These are phyloP conservation scores for Apoderus coryli DNA, from an alignment of 2,888 invertebrate genomes.

Conservation along the genomic window DNA sequence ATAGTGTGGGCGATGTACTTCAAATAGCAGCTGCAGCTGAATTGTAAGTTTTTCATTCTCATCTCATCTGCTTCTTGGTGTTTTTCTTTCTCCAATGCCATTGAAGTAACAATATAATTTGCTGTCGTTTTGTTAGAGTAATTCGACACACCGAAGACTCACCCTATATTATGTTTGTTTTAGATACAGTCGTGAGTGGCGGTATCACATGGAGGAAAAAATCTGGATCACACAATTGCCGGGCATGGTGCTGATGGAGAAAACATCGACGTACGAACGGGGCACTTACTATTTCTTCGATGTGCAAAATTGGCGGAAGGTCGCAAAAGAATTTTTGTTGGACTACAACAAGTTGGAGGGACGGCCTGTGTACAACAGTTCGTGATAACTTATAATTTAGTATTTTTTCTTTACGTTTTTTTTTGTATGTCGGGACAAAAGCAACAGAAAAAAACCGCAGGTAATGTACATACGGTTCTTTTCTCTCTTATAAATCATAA, in stretches of 20 bases:
- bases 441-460: too few species aligned
- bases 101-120: too few species aligned
- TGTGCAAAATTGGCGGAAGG: conserved; percentile 95
- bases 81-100: too few species aligned
- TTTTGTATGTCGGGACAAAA: too few species aligned
- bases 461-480: too few species aligned
- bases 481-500: too few species aligned
- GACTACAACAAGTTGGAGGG: conserved; percentile 99
- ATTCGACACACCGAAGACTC: too few species aligned
- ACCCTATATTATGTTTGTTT: conserved; percentile 12
- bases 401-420: too few species aligned
- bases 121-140: too few species aligned
- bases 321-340: conserved; percentile 92
- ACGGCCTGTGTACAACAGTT: conserved; percentile 58
- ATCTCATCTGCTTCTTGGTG: too few species aligned
- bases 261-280: conserved; percentile 90
- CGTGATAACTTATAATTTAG: too few species aligned
- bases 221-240: conserved; percentile 98
- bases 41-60: too few species aligned
- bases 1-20: conserved; percentile 94
- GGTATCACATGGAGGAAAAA: conserved; percentile 98
- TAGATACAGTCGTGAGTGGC: conserved; percentile 97
- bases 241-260: conserved; percentile 86
- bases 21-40: conserved; percentile 96
- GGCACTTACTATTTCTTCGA: conserved; percentile 99